These are phyloP conservation scores for Phrynocephalus guinanensis DNA, from an alignment of 2,797 vertebrate species.

Conservation along the genomic window DNA sequence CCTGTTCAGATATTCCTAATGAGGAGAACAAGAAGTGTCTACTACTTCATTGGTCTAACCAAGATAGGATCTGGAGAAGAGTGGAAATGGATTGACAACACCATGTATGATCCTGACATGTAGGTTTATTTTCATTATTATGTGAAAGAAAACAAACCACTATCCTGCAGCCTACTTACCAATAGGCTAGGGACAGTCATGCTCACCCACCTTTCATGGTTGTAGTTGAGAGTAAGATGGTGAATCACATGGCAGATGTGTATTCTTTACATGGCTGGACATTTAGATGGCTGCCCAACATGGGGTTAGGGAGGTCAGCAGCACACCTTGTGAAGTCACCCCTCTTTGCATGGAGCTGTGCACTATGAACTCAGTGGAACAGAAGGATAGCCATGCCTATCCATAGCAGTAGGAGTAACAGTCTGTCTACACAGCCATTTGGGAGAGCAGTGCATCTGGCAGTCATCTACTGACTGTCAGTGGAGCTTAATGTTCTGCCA, in stretches of 20 bases:
- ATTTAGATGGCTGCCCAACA: background rate
- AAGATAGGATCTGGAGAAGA: background rate
- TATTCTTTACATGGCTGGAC: background rate
- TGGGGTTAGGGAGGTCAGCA: too few species aligned
- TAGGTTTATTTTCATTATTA: conserved; percentile 9
- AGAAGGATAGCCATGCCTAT: too few species aligned
- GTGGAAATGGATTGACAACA: conserved; percentile 30
- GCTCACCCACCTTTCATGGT: background rate
- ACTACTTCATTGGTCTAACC: conserved; percentile 16
- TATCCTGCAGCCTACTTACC: background rate
- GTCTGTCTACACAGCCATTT: too few species aligned
- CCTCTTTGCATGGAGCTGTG: too few species aligned
- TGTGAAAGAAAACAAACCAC: too few species aligned
- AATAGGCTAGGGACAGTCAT: background rate
- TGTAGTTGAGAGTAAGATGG: background rate
- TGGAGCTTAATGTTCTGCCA: too few species aligned
- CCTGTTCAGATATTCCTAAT: conserved; percentile 16
- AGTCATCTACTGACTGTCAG: too few species aligned
- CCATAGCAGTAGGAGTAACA: too few species aligned
- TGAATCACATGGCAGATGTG: background rate
- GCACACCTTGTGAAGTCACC: too few species aligned
- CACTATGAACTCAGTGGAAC: too few species aligned
- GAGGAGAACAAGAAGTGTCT: background rate
- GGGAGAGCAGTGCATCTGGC: too few species aligned
- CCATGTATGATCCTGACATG: background rate